Conservation (phyloP, 2,888 invertebrate species). For the Erebia epiphron region DNA sequence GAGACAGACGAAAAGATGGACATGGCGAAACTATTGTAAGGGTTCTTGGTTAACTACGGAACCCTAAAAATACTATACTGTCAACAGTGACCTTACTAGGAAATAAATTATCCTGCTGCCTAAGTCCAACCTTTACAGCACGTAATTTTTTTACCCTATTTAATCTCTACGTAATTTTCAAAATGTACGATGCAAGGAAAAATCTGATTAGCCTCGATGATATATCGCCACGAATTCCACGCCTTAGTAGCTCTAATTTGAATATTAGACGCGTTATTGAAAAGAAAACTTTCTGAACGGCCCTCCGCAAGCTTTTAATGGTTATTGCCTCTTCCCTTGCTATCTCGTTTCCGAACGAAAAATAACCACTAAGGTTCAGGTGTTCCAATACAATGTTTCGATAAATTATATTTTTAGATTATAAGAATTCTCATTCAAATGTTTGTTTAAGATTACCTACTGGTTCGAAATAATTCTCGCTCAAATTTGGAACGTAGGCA, state of each 20-base stretch:
- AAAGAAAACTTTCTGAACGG: conserved; percentile 78
- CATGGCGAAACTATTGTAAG: too few species aligned
- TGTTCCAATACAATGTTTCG: conserved; percentile 44
- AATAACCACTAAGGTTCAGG: conserved; percentile 55
- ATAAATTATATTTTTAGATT: conserved; percentile 24
- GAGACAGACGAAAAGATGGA: too few species aligned
- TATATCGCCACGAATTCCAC: conserved; percentile 75
- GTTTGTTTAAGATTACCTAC: not conserved
- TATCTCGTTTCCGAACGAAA: conserved; percentile 56
- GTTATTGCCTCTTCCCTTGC: conserved; percentile 73
- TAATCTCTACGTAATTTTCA: conserved; percentile 66
- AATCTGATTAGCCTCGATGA: conserved; percentile 79
- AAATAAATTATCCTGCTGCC: not conserved
- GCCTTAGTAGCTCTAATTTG: conserved; percentile 79
- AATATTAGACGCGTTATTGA: conserved; percentile 83
- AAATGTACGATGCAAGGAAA: conserved; percentile 63
- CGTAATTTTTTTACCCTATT: conserved; percentile 52
- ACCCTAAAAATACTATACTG: too few species aligned
- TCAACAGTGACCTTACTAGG: too few species aligned
- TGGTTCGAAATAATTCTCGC: conserved; percentile 23
- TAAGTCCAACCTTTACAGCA: conserved; percentile 33
- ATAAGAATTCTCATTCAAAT: conserved; percentile 11
- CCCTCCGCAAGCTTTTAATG: conserved; percentile 77
- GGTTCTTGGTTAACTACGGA: too few species aligned
- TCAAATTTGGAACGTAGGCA: conserved; percentile 36